Evolutionary conservation across 1,140 invertebrate species (phyloP).

Genomic region (Drosophila pseudoananassae): DNA sequence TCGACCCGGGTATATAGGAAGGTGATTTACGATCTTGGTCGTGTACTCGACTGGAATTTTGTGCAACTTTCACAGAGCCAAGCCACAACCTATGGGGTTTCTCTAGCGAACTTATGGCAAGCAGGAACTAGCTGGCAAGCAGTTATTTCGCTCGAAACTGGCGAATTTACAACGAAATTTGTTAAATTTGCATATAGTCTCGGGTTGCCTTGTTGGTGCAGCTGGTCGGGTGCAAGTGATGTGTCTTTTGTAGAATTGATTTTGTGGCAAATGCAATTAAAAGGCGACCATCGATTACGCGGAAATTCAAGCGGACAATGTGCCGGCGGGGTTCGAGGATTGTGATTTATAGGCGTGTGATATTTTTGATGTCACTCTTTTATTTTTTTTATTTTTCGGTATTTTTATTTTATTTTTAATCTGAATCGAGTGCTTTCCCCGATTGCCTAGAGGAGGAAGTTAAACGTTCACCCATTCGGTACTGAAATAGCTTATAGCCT

Average conservation of each 20-base stretch:
- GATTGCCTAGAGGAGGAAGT: no score
- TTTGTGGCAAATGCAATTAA: constrained; percentile 81
- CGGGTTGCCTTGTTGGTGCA: constrained; percentile 51
- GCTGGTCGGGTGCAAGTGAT: constrained; percentile 14
- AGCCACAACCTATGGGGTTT: constrained; percentile 59
- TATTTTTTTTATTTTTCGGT: constrained; percentile 45
- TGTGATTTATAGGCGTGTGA: constrained; percentile 77
- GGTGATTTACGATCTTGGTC: constrained; percentile 64
- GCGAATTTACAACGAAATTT: constrained; percentile 79
- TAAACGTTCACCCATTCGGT: no score
- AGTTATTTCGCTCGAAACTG: constrained; percentile 52
- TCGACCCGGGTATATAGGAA: constrained; percentile 18
- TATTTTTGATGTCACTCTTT: constrained; percentile 67
- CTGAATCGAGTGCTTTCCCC: not conserved
- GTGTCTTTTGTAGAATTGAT: constrained; percentile 52
- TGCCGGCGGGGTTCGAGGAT: constrained; percentile 24
- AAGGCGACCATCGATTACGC: constrained; percentile 73
- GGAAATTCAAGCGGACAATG: constrained; percentile 61
- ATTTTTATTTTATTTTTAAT: constrained; percentile 27
- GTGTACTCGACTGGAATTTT: constrained; percentile 59
- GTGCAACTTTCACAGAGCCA: constrained; percentile 58
- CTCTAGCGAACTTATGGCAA: constrained; percentile 38
- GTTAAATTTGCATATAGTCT: constrained; percentile 73
- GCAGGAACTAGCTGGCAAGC: no score
- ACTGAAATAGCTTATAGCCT: no score